Percentiles rank a stretch among this genome's conserved stretches.
Evolutionary conservation across 2,797 vertebrate genomes (phyloP).

Genomic region (Myotis pilosus): DNA sequence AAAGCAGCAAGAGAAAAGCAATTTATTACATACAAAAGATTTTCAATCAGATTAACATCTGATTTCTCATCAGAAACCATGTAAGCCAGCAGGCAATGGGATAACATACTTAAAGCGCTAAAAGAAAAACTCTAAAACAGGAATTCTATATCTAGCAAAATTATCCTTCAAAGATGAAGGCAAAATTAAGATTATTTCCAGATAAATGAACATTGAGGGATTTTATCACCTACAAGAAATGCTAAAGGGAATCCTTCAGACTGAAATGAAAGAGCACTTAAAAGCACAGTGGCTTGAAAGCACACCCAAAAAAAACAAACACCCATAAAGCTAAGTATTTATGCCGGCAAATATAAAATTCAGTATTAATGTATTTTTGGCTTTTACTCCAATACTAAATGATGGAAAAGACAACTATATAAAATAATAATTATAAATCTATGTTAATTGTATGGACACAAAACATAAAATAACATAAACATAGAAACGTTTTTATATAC

Average conservation of each 20-base stretch:
- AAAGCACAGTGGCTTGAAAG: background rate
- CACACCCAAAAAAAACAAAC: background rate
- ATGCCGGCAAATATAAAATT: background rate
- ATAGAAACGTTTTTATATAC: background rate
- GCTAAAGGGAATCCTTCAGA: background rate
- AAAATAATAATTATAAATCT: constrained; percentile 3
- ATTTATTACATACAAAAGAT: background rate
- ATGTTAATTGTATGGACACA: background rate
- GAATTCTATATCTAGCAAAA: background rate
- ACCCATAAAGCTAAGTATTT: background rate
- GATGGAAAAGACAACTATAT: background rate
- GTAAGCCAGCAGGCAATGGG: background rate
- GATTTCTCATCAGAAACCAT: background rate
- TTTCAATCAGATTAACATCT: background rate
- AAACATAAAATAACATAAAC: background rate
- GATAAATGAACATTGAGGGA: background rate
- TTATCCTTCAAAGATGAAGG: background rate
- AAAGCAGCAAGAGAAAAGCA: constrained; percentile 10
- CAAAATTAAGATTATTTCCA: background rate
- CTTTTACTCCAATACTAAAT: background rate
- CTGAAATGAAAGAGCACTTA: background rate
- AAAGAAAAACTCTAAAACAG: background rate
- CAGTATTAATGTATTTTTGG: background rate
- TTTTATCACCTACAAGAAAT: background rate
- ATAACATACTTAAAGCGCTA: background rate